These are phyloP conservation scores for Yponomeuta sedellus DNA, from an alignment of 2,888 invertebrate genomes.

Conservation along the genomic window DNA sequence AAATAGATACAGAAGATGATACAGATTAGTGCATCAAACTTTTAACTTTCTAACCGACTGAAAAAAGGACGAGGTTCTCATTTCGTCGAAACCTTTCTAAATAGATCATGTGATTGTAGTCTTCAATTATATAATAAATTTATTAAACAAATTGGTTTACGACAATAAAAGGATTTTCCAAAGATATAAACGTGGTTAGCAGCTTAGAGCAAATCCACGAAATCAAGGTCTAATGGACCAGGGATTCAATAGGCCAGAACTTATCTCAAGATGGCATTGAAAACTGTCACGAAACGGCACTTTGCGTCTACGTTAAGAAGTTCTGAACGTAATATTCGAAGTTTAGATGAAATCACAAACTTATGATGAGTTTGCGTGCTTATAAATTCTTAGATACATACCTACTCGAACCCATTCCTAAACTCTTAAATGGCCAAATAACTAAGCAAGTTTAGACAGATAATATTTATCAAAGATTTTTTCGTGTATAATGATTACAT, in stretches of 20 bases:
- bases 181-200: neutral
- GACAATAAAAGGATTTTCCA: too few species aligned
- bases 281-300: neutral
- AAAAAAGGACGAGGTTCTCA: too few species aligned
- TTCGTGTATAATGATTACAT: neutral
- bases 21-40: too few species aligned
- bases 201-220: neutral
- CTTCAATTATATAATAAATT: neutral
- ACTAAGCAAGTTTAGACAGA: too few species aligned
- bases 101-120: neutral
- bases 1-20: too few species aligned
- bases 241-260: neutral
- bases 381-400: neutral
- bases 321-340: too few species aligned
- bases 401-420: neutral
- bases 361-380: neutral
- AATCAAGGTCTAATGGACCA: neutral
- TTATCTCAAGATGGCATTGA: neutral
- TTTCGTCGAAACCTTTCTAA: too few species aligned
- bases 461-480: neutral
- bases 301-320: neutral
- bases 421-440: neutral
- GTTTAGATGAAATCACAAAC: neutral
- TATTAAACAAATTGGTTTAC: neutral
- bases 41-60: too few species aligned